These are phyloP conservation scores for Moxostoma hubbsi DNA, from an alignment of 2,797 vertebrate genomes.

Conservation along the genomic window DNA sequence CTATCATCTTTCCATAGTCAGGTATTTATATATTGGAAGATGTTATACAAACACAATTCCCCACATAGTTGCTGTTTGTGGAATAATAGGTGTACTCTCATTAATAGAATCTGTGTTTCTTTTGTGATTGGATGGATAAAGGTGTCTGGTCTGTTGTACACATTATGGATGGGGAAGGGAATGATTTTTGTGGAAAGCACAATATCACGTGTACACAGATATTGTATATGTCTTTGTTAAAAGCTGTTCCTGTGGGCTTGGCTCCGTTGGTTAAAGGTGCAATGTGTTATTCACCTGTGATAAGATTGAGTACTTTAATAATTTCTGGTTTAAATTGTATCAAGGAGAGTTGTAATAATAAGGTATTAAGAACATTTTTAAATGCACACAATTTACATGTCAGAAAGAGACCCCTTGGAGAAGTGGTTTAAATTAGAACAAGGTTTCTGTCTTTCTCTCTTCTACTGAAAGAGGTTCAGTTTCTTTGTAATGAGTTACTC, in stretches of 20 bases:
- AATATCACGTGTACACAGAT: neutral
- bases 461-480: too few species aligned
- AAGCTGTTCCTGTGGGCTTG: neutral
- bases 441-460: too few species aligned
- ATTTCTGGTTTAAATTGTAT: neutral
- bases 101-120: too few species aligned
- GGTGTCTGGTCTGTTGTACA: neutral
- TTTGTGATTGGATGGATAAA: too few species aligned
- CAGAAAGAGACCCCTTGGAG: too few species aligned
- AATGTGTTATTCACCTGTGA: neutral
- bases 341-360: neutral
- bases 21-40: too few species aligned
- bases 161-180: neutral
- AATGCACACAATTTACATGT: neutral
- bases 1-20: too few species aligned
- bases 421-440: too few species aligned
- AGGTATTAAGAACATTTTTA: neutral
- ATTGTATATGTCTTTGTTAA: neutral
- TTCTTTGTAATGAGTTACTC: too few species aligned
- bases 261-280: neutral
- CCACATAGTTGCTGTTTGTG: too few species aligned
- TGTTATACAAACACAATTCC: too few species aligned
- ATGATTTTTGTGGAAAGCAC: neutral
- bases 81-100: too few species aligned
- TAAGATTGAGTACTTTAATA: neutral